Evolutionary conservation across 2,888 invertebrate genomes (phyloP), one percentile per base, ranked within the genome.

Genomic region (Nomada flava): DNA sequence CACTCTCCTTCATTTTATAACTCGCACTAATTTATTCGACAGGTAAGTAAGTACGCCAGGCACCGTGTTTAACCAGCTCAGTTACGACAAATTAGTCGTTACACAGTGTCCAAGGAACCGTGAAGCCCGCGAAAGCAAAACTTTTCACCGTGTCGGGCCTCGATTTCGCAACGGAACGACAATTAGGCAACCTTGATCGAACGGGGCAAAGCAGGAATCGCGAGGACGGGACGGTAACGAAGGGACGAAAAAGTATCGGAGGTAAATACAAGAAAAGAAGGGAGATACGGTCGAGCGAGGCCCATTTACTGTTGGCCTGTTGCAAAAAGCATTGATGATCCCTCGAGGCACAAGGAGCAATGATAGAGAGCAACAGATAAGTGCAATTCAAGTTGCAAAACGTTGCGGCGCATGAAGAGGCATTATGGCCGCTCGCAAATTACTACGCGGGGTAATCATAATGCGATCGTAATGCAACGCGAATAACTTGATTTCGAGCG

Each of bases 381-480:
- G 81, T 82, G 83, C 88, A 85, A 83, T 83, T 67, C 83, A 77
- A 85, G 85, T 88, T 87, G 84, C 88, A 88, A 88, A 88, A 88
- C 87, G 88, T 82, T 80, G 75, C 76, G 79, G 74, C 62, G 65
- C 81, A 85, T 78, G 84, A 82, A 70, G 74, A 10, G 83, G 85
- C 88, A 88, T 88, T 88, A 86, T 75, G 53, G 74, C 76, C 78
- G 84, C 88, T 87, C 87, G 88, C 82, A 88, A 88, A 88, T 88
- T 88, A 87, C 88, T 80, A 71, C 67, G 82, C 82, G 75, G 72
- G 73, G 87, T 88, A 88, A 88, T 88, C 87, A 88, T 88, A 88
- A 88, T 88, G 85, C 88, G 88, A 88, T 88, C 88, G 88, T 88
- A 88, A 88, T 88, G 87, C 87, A 86, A 88, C 81, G 85, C 82